These are phyloP conservation scores for Sebastes ruberrimus DNA, from an alignment of 2,797 vertebrate species.

Conservation along the genomic window DNA sequence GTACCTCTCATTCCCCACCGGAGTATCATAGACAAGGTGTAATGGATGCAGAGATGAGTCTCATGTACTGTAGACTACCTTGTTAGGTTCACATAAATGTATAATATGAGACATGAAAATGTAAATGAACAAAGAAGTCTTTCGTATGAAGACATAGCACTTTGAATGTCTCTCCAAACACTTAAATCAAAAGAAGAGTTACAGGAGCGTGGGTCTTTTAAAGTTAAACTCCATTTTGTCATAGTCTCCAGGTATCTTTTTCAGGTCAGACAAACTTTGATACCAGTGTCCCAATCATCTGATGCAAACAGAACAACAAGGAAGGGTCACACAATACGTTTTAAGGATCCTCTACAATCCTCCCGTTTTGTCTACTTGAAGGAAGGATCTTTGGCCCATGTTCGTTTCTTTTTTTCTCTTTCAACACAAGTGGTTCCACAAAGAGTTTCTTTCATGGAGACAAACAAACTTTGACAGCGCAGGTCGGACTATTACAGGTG, in stretches of 20 bases:
- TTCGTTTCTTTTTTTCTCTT: not conserved
- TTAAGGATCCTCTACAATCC: not conserved
- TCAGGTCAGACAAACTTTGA: not conserved
- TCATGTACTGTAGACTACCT: not conserved
- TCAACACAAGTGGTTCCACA: not conserved
- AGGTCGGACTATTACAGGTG: not conserved
- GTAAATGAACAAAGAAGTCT: not conserved
- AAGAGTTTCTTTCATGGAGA: not conserved
- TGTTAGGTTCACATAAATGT: not conserved
- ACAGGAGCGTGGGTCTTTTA: not conserved
- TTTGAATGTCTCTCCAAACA: not conserved
- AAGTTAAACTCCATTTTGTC: not conserved
- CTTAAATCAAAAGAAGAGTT: not conserved
- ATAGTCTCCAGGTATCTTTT: not conserved
- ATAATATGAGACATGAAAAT: not conserved
- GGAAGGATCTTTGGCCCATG: constrained; percentile 1
- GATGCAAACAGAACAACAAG: constrained; percentile 14
- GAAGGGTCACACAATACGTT: not conserved
- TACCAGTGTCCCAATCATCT: not conserved
- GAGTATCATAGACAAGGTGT: constrained; percentile 43
- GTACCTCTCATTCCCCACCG: constrained; percentile 41
- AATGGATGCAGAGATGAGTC: not conserved
- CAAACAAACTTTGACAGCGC: constrained; percentile 4
- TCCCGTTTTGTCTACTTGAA: constrained; percentile 15
- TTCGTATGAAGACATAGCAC: not conserved